Conservation (phyloP, 2,888 invertebrate genomes). For the Spilarctia lutea region DNA sequence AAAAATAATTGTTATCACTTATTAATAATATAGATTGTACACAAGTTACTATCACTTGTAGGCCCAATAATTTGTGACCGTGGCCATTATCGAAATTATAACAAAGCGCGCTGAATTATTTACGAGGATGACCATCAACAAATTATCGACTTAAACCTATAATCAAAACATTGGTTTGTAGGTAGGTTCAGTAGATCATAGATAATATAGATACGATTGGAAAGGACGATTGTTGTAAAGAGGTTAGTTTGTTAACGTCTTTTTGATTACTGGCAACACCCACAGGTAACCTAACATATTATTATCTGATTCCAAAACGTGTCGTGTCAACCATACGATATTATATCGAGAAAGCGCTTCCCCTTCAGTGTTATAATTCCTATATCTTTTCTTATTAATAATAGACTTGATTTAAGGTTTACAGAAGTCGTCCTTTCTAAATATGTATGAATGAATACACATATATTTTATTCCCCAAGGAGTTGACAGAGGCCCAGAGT, state of each 20-base stretch:
- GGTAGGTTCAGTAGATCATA: not conserved
- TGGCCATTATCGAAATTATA: not conserved
- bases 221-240: not conserved
- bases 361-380: too few species aligned
- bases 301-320: not conserved
- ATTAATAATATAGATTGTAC: not conserved
- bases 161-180: not conserved
- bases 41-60: not conserved
- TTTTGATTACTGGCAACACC: not conserved
- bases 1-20: not conserved
- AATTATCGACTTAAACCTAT: not conserved
- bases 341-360: not conserved
- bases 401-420: not conserved
- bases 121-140: not conserved
- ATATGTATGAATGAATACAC: too few species aligned
- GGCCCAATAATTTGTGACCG: not conserved
- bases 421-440: too few species aligned
- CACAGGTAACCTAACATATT: not conserved
- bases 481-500: too few species aligned
- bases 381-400: not conserved
- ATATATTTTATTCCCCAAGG: too few species aligned
- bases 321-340: not conserved
- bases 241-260: not conserved
- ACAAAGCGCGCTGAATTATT: not conserved
- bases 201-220: not conserved